phyloP scores from a whole-genome alignment of 2,797 vertebrate species.

The Malacoctenus gilli region DNA sequence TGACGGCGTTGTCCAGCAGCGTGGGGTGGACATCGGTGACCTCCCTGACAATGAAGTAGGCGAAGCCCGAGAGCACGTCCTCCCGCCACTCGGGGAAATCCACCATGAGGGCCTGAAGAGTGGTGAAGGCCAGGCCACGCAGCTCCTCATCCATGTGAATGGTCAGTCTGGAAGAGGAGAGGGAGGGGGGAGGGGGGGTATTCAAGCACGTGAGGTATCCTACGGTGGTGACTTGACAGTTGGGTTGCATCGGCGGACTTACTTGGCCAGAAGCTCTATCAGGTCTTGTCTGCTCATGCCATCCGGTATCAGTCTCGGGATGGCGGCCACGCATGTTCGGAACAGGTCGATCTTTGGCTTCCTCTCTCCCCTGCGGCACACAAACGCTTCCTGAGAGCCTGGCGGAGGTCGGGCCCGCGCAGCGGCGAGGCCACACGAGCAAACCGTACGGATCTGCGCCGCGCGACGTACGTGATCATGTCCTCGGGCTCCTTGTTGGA shows the following conservation, averaged over 20 bases:
- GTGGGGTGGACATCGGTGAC: conserved; percentile 96
- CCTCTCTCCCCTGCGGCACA: conserved; percentile 90
- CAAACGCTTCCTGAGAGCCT: conserved; percentile 34
- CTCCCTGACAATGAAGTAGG: conserved; percentile 96
- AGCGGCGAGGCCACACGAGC: neutral
- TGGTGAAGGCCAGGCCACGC: conserved; percentile 95
- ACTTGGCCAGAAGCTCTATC: conserved; percentile 97
- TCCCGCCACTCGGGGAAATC: conserved; percentile 98
- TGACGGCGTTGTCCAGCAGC: conserved; percentile 95
- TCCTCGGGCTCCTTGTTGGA: conserved; percentile 99
- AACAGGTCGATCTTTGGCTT: conserved; percentile 99
- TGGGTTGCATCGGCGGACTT: conserved; percentile 47
- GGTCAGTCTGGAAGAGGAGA: conserved; percentile 84
- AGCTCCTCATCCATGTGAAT: conserved; percentile 99
- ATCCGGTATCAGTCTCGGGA: conserved; percentile 96
- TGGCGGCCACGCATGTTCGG: conserved; percentile 97
- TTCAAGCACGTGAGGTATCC: neutral
- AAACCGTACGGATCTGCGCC: no score
- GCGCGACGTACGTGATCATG: conserved; percentile 96
- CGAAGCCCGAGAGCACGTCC: conserved; percentile 97
- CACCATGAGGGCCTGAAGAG: conserved; percentile 97
- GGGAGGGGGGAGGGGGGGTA: neutral
- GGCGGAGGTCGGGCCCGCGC: neutral
- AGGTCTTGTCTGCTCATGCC: conserved; percentile 99
- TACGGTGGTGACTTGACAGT: no score